A percentile compares a stretch with the other conserved stretches of the same genome.
Conservation (phyloP, 2,797 vertebrate species). For the Sternotherus odoratus region DNA sequence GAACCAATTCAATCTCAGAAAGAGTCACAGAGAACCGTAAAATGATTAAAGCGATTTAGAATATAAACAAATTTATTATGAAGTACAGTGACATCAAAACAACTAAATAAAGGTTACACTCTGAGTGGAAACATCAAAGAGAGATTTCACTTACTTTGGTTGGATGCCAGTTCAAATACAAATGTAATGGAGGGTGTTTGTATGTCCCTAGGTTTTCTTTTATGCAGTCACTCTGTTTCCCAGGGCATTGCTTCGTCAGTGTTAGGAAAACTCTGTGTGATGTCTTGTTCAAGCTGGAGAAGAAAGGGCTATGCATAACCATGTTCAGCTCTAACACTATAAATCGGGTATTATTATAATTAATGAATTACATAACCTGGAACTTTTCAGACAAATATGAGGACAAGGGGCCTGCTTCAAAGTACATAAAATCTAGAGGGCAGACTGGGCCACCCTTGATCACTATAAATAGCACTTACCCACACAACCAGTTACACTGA, state of each 20-base stretch:
- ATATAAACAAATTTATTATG: conserved; percentile 67
- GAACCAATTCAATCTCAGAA: conserved; percentile 48
- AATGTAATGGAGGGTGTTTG: conserved; percentile 39
- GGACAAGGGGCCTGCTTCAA: not conserved
- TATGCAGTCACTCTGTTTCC: not conserved
- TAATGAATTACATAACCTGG: not conserved
- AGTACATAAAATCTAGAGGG: not conserved
- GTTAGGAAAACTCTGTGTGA: not conserved
- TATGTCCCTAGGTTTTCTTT: conserved; percentile 34
- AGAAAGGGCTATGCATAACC: conserved; percentile 10
- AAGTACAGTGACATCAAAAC: conserved; percentile 64
- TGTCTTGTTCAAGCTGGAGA: conserved; percentile 17
- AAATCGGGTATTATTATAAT: not conserved
- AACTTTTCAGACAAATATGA: not conserved
- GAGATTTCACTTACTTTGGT: conserved; percentile 30
- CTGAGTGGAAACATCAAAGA: conserved; percentile 56
- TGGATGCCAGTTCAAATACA: conserved; percentile 10
- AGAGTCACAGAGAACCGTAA: conserved; percentile 15
- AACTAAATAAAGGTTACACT: conserved; percentile 33
- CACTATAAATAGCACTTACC: rapidly evolving
- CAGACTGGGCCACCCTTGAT: not conserved
- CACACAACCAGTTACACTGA: not conserved
- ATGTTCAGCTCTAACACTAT: not conserved
- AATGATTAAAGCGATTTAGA: conserved; percentile 57
- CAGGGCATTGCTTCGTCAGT: not conserved